Evolutionary conservation across 2,888 invertebrate genomes (phyloP).

Genomic region (Cheilosia vulpina): DNA sequence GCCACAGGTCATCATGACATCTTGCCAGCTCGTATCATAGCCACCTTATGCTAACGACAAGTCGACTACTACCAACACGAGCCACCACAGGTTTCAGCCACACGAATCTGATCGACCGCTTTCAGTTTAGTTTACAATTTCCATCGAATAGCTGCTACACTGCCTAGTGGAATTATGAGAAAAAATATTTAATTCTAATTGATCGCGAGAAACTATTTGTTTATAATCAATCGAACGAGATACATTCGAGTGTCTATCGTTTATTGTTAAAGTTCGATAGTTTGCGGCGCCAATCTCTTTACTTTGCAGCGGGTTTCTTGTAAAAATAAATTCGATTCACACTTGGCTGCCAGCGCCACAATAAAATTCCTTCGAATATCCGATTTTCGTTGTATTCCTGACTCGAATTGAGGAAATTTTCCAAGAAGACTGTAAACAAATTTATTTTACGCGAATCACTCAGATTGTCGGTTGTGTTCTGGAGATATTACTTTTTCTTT

Average conservation of each 20-base stretch:
- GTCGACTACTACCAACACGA: background rate
- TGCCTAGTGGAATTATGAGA: slow-evolving; percentile 23
- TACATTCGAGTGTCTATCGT: slow-evolving; percentile 31
- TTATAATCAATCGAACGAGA: slow-evolving; percentile 52
- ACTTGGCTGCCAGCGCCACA: slow-evolving; percentile 41
- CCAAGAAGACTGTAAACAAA: slow-evolving; percentile 27
- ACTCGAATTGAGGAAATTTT: slow-evolving; percentile 1
- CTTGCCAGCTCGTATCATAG: slow-evolving; percentile 51
- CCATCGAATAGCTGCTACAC: slow-evolving; percentile 49
- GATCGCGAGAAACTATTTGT: slow-evolving; percentile 52
- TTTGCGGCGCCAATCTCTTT: slow-evolving; percentile 37
- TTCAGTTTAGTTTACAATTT: slow-evolving; percentile 72
- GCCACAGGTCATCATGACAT: slow-evolving; percentile 66
- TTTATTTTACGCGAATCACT: slow-evolving; percentile 37
- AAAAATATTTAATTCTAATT: slow-evolving; percentile 22
- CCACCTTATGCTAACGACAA: slow-evolving; percentile 63
- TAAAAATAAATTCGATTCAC: slow-evolving; percentile 35
- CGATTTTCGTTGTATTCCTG: slow-evolving; percentile 9
- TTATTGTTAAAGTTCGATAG: slow-evolving; percentile 39
- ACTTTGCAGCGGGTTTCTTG: slow-evolving; percentile 25
- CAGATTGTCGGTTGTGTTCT: background rate
- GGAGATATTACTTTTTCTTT: background rate
- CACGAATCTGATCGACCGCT: slow-evolving; percentile 53
- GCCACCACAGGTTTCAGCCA: slow-evolving; percentile 58
- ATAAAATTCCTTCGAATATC: slow-evolving; percentile 36